A percentile compares a stretch with the other conserved stretches of the same genome.
These are phyloP conservation scores for Drosophila willistoni DNA, from an alignment of 1,140 invertebrate species.

Conservation along the genomic window DNA sequence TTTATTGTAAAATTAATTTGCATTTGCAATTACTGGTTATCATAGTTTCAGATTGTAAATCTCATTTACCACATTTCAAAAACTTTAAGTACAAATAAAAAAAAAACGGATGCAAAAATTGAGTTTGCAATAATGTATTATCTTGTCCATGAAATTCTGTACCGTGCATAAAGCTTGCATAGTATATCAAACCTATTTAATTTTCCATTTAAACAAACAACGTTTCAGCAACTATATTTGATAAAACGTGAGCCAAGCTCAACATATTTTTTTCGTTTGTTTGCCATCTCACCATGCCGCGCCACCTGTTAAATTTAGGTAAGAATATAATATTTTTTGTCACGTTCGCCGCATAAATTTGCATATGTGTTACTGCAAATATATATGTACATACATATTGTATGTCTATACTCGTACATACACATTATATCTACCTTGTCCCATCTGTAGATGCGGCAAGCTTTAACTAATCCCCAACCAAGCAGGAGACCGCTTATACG, in stretches of 20 bases:
- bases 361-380: slow-evolving; percentile 9
- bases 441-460: slow-evolving; percentile 14
- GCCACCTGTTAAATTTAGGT: background rate
- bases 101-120: too few relatives aligned
- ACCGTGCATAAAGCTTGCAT: background rate
- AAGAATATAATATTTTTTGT: slow-evolving; percentile 8
- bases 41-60: too few relatives aligned
- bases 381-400: background rate
- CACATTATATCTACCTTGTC: slow-evolving; percentile 6
- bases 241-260: slow-evolving; percentile 5
- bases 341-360: slow-evolving; percentile 16
- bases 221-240: background rate
- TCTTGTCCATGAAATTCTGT: background rate
- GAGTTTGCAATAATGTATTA: background rate
- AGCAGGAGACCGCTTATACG: slow-evolving; percentile 5
- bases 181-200: background rate
- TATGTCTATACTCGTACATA: background rate
- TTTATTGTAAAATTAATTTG: too few relatives aligned
- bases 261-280: background rate
- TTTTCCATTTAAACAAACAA: background rate
- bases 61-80: too few relatives aligned
- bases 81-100: too few relatives aligned
- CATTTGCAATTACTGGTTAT: too few relatives aligned
- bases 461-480: slow-evolving; percentile 13
- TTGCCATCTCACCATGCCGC: background rate